A percentile compares a stretch with the other conserved stretches of the same genome.
Conservation (phyloP, 2,888 invertebrate genomes). For the Luffia ferchaultella region DNA sequence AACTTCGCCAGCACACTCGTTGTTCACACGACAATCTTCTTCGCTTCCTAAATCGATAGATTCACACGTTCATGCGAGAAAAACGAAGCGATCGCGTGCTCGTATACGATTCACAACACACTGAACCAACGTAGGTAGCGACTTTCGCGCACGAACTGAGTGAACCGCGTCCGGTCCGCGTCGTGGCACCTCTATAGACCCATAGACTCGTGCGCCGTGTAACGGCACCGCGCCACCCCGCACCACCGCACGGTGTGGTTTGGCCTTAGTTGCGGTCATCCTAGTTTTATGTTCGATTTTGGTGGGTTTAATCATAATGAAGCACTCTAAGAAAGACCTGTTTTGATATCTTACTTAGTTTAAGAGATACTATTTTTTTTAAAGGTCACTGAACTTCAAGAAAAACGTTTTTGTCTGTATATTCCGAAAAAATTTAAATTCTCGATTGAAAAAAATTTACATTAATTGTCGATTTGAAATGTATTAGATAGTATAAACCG, state of each 20-base stretch:
- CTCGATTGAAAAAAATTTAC: too few species aligned
- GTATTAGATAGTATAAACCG: too few species aligned
- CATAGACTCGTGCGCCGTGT: conserved; percentile 1
- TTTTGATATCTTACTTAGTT: too few species aligned
- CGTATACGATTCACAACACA: conserved; percentile 23
- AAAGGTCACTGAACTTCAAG: too few species aligned
- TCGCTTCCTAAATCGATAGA: conserved; percentile 30
- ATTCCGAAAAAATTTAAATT: too few species aligned
- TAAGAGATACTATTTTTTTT: too few species aligned
- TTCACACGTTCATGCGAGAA: conserved; percentile 28
- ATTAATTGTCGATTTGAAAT: too few species aligned
- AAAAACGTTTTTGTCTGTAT: too few species aligned
- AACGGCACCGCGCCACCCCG: conserved; percentile 32
- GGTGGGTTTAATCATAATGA: too few species aligned
- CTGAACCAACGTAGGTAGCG: conserved; percentile 57
- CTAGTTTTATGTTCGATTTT: too few species aligned
- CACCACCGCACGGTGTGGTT: conserved; percentile 55
- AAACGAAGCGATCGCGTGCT: conserved; percentile 35
- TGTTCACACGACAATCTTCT: conserved; percentile 24
- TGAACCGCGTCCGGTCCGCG: conserved; percentile 64
- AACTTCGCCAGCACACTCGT: conserved; percentile 15
- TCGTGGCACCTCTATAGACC: conserved; percentile 34
- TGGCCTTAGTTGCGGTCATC: too few species aligned
- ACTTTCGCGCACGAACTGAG: conserved; percentile 66
- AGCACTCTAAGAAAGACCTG: too few species aligned